A percentile compares a stretch with the other conserved stretches of the same genome.
These are phyloP conservation scores for Polypterus bichir DNA, from an alignment of 2,113 vertebrate genomes.

Conservation along the genomic window DNA sequence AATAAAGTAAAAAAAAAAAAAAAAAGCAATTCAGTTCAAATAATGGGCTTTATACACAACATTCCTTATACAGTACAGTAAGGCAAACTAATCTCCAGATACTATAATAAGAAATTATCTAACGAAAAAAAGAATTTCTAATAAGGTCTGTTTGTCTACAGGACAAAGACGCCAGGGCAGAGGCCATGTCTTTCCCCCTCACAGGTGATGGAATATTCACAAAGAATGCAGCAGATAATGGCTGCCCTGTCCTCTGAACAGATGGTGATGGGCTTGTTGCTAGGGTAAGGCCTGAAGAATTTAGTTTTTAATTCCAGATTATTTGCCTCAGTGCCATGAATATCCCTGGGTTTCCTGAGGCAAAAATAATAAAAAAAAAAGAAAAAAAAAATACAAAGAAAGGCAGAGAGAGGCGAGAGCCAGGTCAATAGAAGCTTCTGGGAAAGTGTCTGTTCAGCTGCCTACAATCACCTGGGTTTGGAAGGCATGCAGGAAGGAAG, in stretches of 20 bases:
- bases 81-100: slow-evolving; percentile 11
- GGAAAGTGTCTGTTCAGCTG: slow-evolving; percentile 62
- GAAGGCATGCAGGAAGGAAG: slow-evolving; percentile 60
- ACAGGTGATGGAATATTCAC: slow-evolving; percentile 76
- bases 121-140: slow-evolving; percentile 22
- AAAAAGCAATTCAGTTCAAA: slow-evolving; percentile 2
- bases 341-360: slow-evolving; percentile 71
- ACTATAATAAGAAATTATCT: slow-evolving; percentile 45
- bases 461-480: slow-evolving; percentile 66
- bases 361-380: slow-evolving; percentile 47
- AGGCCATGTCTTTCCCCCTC: slow-evolving; percentile 46
- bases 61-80: too few relatives aligned
- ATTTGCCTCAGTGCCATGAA: slow-evolving; percentile 81
- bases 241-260: slow-evolving; percentile 71
- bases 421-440: slow-evolving; percentile 58
- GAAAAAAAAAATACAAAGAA: slow-evolving; percentile 39
- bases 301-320: slow-evolving; percentile 89
- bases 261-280: slow-evolving; percentile 85
- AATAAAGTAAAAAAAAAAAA: slow-evolving; percentile 29
- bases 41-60: too few relatives aligned
- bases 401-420: slow-evolving; percentile 38
- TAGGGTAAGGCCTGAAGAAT: slow-evolving; percentile 85
- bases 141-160: slow-evolving; percentile 19
- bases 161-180: slow-evolving; percentile 52
- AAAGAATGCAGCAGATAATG: slow-evolving; percentile 60